phyloP scores from a whole-genome alignment of 2,113 vertebrate species.

The Syrrhaptes paradoxus region DNA sequence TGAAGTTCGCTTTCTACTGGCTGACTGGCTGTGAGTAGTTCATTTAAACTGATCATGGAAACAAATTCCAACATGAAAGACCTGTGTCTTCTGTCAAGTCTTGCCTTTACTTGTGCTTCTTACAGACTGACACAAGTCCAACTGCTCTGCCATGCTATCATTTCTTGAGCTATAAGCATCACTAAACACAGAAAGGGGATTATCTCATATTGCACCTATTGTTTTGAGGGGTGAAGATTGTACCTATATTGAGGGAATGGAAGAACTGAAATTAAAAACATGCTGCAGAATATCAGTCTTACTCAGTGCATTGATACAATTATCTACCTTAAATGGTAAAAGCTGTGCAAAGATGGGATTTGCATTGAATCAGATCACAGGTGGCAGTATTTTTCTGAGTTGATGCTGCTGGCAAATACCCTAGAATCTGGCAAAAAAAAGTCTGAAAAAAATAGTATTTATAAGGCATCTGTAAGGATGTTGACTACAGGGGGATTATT shows the following conservation, averaged over 20 bases:
- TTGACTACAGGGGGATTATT: not conserved
- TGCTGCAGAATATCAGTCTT: not conserved
- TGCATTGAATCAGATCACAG: not conserved
- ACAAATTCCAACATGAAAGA: not conserved
- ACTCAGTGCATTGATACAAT: not conserved
- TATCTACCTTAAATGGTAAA: not conserved
- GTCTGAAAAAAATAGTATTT: not conserved
- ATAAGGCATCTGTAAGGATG: not conserved
- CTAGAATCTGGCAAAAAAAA: not conserved
- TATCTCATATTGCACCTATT: not conserved
- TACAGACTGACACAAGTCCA: not conserved
- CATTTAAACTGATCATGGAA: not conserved
- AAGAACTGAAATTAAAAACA: not conserved
- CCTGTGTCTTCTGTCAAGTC: not conserved
- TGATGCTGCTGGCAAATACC: not conserved
- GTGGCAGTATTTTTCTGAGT: not conserved
- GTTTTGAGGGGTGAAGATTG: not conserved
- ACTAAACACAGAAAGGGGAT: not conserved
- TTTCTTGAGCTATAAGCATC: not conserved
- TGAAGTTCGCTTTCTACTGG: not conserved
- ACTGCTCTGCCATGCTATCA: rapidly evolving
- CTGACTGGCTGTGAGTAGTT: not conserved
- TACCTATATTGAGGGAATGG: not conserved
- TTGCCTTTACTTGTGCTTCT: not conserved
- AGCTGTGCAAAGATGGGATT: not conserved